These are phyloP conservation scores for Axea sp. DNA, from an alignment of 2,888 invertebrate species.

Conservation along the genomic window DNA sequence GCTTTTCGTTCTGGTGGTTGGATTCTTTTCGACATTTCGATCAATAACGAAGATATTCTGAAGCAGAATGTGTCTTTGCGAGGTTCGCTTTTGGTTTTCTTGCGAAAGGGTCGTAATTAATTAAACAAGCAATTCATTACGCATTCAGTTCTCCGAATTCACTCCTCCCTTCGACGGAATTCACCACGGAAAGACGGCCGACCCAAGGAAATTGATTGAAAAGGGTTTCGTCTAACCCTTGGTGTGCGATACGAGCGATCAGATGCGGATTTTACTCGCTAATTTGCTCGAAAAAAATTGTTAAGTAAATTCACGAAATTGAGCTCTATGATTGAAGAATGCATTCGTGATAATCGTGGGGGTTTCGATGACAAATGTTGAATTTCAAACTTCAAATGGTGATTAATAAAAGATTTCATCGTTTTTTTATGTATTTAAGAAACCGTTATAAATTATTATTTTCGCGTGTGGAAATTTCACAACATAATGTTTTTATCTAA, in stretches of 20 bases:
- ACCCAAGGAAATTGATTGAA: constrained; percentile 78
- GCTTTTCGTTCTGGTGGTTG: neutral
- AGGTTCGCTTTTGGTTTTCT: constrained; percentile 65
- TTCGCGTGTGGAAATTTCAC: no score
- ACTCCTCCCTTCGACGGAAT: constrained; percentile 67
- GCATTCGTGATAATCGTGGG: no score
- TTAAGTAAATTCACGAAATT: neutral
- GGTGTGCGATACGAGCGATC: constrained; percentile 59
- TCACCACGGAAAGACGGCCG: constrained; percentile 72
- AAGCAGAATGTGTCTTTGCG: constrained; percentile 71
- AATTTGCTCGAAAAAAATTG: constrained; percentile 30
- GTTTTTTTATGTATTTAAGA: no score
- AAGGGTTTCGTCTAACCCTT: constrained; percentile 68
- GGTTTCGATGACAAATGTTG: no score
- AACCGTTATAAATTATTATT: no score
- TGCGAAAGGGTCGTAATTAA: constrained; percentile 83
- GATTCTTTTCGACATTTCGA: constrained; percentile 1
- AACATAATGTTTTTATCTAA: no score
- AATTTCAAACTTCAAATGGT: no score
- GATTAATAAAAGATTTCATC: no score
- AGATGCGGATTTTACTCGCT: constrained; percentile 57
- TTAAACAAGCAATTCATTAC: constrained; percentile 89
- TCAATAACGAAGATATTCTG: constrained; percentile 32
- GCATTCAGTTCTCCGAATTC: constrained; percentile 67
- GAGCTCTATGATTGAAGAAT: no score